Evolutionary conservation across 2,888 invertebrate genomes (phyloP), one percentile per base, ranked within the genome.

Genomic region (Meghimatium bilineatum): DNA sequence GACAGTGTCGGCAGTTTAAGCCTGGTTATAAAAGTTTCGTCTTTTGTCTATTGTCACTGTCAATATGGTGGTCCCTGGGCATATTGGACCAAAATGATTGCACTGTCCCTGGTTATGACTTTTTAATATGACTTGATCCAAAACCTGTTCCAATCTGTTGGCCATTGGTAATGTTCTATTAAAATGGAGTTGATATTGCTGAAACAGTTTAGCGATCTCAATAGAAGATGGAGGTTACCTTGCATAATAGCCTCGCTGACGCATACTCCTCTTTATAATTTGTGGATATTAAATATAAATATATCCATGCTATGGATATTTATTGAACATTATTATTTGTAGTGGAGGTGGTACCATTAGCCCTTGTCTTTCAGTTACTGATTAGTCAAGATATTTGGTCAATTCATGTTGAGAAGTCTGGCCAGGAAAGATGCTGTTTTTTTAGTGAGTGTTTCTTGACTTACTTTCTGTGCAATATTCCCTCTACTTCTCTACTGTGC

Each of bases 311-410:
- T 34, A 52, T 74, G 29, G 49, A 29, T 32, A 44, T 44, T 44
- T 52, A 52, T 74, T 74, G 5, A 32, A 32, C 20, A 74, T 23
- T 32, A 29, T 49, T 72, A 17, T 49, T 49, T 26, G 44, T 49
- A n/a, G 29, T 26, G 5, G 26, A 14, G 52, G 52, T 49, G 74
- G 49, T 52, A 74, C 69, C 34, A 52, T 52, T 52, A 74, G 32
- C 74, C 74, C 74, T 74, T 74, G 74, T 74, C 74, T 74, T 74
- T 74, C 74, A 74, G 74, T 74, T n/a, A n/a, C n/a, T n/a, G n/a
- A n/a, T 49, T 17, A 72, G 52, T 49, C 52, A 34, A 52, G 29
- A 52, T 52, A 52, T 32, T 74, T 74, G 32, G 32, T 72, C 72
- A 49, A 52, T 49, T 74, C 74, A 74, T 74, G 74, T 74, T 52